These are phyloP conservation scores for Myanophis thanlyinensis DNA, from an alignment of 2,113 vertebrate genomes.

Conservation along the genomic window DNA sequence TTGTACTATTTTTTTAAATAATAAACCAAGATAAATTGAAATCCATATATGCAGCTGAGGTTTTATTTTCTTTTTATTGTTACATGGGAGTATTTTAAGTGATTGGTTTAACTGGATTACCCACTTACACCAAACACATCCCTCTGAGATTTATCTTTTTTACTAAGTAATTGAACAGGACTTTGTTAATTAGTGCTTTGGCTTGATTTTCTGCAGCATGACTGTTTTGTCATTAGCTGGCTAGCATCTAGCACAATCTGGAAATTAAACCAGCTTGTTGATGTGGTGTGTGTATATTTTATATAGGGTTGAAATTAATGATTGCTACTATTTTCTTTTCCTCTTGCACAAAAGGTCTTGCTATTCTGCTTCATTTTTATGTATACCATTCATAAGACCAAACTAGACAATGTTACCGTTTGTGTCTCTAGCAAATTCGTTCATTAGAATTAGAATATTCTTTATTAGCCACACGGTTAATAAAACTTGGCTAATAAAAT, in stretches of 20 bases:
- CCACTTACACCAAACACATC: background rate
- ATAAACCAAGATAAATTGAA: background rate
- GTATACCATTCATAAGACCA: background rate
- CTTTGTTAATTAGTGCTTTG: background rate
- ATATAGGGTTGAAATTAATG: background rate
- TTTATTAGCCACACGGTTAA: background rate
- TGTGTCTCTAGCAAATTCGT: background rate
- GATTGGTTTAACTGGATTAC: conserved; percentile 24
- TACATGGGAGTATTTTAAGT: conserved; percentile 14
- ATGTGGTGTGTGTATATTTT: background rate
- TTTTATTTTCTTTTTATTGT: background rate
- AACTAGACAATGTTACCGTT: background rate
- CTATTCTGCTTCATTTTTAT: background rate
- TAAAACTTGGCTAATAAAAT: too few species aligned
- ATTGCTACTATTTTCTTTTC: background rate
- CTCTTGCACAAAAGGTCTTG: background rate
- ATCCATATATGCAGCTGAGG: background rate
- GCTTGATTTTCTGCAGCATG: background rate
- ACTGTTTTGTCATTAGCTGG: background rate
- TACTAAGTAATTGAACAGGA: conserved; percentile 18
- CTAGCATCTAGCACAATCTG: background rate
- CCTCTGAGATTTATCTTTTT: conserved; percentile 1
- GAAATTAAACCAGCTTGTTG: background rate
- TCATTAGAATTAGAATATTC: background rate
- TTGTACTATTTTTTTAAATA: background rate